phyloP scores from a whole-genome alignment of 2,797 vertebrate species.

The Hyperoplus immaculatus region DNA sequence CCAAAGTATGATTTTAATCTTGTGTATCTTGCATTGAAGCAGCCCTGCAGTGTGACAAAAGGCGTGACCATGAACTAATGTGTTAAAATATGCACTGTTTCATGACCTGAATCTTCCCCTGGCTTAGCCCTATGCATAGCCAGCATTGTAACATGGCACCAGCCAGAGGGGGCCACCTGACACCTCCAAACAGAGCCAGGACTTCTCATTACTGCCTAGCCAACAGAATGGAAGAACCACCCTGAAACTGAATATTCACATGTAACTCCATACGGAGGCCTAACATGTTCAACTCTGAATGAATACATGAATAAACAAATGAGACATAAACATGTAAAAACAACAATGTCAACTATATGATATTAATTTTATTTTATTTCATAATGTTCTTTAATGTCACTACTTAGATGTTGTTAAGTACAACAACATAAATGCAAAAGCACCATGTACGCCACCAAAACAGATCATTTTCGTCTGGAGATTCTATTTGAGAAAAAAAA shows the following conservation, averaged over 20 bases:
- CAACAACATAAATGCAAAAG: not conserved
- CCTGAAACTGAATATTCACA: not conserved
- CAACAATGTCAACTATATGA: not conserved
- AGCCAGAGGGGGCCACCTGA: constrained; percentile 42
- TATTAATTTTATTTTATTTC: not conserved
- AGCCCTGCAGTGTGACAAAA: not conserved
- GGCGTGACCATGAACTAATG: constrained; percentile 19
- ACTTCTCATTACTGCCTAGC: constrained; percentile 40
- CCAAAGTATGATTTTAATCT: not conserved
- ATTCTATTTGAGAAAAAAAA: not conserved
- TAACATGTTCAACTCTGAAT: accelerated
- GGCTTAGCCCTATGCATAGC: constrained; percentile 17
- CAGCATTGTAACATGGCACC: constrained; percentile 38
- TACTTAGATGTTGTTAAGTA: not conserved
- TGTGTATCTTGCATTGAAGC: not conserved
- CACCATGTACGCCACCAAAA: not conserved
- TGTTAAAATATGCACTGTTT: constrained; percentile 36
- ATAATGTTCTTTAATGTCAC: not conserved
- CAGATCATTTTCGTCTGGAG: not conserved
- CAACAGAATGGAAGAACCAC: constrained; percentile 5
- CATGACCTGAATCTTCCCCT: constrained; percentile 36
- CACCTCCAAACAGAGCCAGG: constrained; percentile 25
- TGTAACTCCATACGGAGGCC: not conserved
- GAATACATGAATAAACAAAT: not conserved
- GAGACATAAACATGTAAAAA: not conserved